Evolutionary conservation across 2,113 vertebrate species (phyloP).

Genomic region (Ciconia maguari): DNA sequence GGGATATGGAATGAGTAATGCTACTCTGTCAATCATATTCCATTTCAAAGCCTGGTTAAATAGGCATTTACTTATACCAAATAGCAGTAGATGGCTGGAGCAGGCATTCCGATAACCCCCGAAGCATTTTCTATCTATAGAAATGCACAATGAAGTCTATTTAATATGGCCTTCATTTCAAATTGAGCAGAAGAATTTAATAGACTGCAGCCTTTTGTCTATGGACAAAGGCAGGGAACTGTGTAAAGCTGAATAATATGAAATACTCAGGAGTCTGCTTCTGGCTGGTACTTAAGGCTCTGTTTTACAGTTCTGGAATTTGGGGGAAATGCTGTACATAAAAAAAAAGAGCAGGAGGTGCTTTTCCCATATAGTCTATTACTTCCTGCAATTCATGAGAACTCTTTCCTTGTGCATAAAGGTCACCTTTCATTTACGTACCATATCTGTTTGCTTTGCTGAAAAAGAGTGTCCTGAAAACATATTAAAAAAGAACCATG

Average conservation of each 20-base stretch:
- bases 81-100: not conserved
- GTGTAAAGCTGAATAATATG: not conserved
- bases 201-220: constrained; percentile 37
- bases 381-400: constrained; percentile 71
- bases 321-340: constrained; percentile 43
- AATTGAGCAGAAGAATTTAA: constrained; percentile 51
- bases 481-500: not conserved
- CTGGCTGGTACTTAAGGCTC: constrained; percentile 14
- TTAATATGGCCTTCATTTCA: constrained; percentile 31
- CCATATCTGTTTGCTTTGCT: constrained; percentile 39
- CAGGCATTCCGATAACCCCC: not conserved
- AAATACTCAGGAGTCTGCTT: constrained; percentile 38
- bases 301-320: constrained; percentile 27
- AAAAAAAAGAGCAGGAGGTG: constrained; percentile 33
- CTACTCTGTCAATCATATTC: not conserved
- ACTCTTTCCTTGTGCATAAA: constrained; percentile 69
- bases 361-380: constrained; percentile 63
- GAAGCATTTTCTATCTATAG: constrained; percentile 7
- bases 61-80: constrained; percentile 11
- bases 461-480: constrained; percentile 52
- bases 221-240: constrained; percentile 15
- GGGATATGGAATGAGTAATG: not conserved
- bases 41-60: not conserved
- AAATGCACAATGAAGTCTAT: constrained; percentile 11
- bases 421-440: constrained; percentile 70